These are phyloP conservation scores for Ceyx margarethae DNA, from an alignment of 2,113 vertebrate species.

Conservation along the genomic window DNA sequence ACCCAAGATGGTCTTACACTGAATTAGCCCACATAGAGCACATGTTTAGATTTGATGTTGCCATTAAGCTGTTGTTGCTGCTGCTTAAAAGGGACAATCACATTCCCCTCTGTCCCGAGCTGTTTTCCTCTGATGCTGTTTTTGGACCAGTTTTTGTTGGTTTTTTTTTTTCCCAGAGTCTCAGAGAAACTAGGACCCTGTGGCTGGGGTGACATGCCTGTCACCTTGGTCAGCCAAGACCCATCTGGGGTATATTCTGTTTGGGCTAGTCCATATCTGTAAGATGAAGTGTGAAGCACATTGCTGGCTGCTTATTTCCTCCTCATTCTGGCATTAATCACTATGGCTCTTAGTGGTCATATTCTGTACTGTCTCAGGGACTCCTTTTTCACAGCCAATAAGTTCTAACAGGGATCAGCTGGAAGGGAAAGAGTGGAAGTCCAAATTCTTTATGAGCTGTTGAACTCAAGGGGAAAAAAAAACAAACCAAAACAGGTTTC, in stretches of 20 bases:
- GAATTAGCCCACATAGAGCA: neutral
- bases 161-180: neutral
- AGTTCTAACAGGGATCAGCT: slow-evolving; percentile 46
- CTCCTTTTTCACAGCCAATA: slow-evolving; percentile 56
- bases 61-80: neutral
- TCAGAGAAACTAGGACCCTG: neutral
- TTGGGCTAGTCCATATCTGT: neutral
- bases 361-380: slow-evolving; percentile 40
- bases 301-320: slow-evolving; percentile 34
- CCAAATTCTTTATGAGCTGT: slow-evolving; percentile 56
- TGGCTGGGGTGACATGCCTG: neutral
- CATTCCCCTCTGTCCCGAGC: neutral
- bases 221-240: neutral
- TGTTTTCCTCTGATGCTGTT: neutral
- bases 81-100: neutral
- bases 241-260: neutral
- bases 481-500: neutral
- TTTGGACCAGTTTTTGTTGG: neutral
- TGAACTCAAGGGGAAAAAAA: slow-evolving; percentile 4
- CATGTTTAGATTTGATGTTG: neutral
- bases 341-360: slow-evolving; percentile 22
- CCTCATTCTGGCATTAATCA: slow-evolving; percentile 16
- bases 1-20: neutral
- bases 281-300: slow-evolving; percentile 1
- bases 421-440: slow-evolving; percentile 22